phyloP scores from a whole-genome alignment of 2,797 vertebrate species.

The Clarias fuscus region DNA sequence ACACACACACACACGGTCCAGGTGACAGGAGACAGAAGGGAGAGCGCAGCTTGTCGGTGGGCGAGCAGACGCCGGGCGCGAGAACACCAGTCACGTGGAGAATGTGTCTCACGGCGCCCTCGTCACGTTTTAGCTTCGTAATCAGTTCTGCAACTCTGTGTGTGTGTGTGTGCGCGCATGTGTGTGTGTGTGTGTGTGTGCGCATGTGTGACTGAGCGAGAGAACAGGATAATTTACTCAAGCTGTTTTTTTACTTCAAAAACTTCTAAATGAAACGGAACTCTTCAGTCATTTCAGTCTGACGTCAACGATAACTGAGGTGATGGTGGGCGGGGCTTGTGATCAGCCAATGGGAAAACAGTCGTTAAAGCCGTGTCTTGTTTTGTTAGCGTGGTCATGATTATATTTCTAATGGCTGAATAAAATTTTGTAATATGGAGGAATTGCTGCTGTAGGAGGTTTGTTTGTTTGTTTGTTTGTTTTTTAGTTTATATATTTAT shows the following conservation, averaged over 20 bases:
- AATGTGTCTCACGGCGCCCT: not conserved
- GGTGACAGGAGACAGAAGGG: slow-evolving; percentile 62
- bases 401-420: no score
- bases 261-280: not conserved
- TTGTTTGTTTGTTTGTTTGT: not conserved
- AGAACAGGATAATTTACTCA: not conserved
- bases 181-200: slow-evolving; percentile 13
- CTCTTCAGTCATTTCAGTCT: not conserved
- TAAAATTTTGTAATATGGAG: not conserved
- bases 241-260: not conserved
- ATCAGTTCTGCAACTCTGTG: not conserved
- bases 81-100: slow-evolving; percentile 32
- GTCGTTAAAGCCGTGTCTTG: no score
- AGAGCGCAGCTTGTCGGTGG: slow-evolving; percentile 66
- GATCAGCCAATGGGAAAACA: not conserved
- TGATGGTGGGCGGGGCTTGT: not conserved
- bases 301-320: not conserved
- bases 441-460: not conserved
- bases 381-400: not conserved
- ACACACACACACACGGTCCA: slow-evolving; percentile 6
- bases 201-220: not conserved
- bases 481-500: not conserved
- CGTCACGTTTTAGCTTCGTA: not conserved
- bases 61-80: slow-evolving; percentile 61
- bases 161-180: slow-evolving; percentile 2